Evolutionary conservation across 2,113 vertebrate species (phyloP).

Genomic region (Trichomycterus rosablanca): DNA sequence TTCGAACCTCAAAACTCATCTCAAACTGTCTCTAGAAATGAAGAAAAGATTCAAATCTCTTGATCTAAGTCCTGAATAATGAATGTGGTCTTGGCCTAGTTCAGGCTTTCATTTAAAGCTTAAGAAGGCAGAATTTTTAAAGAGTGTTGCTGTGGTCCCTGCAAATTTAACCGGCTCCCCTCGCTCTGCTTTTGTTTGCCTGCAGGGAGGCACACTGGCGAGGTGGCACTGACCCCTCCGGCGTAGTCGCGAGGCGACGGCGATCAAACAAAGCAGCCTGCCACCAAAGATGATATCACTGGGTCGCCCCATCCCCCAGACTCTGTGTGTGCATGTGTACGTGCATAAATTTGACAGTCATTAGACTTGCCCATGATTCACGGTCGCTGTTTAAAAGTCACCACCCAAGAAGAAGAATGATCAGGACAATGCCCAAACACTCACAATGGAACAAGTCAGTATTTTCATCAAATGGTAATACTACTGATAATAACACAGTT

Average conservation of each 20-base stretch:
- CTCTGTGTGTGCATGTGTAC: constrained; percentile 11
- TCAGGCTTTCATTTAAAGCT: constrained; percentile 17
- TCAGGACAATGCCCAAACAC: constrained; percentile 8
- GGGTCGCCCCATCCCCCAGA: constrained; percentile 31
- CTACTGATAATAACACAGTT: too few relatives aligned
- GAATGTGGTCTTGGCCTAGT: neutral
- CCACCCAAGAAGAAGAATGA: constrained; percentile 34
- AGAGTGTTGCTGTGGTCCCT: constrained; percentile 12
- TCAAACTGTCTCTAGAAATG: neutral
- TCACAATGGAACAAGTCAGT: neutral
- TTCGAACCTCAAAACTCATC: neutral
- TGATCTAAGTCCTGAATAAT: constrained; percentile 3
- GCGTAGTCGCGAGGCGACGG: constrained; percentile 24
- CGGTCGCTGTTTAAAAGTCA: constrained; percentile 23
- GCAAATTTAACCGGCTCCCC: constrained; percentile 39
- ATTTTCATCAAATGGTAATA: neutral
- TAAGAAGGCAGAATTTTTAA: constrained; percentile 32
- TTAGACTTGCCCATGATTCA: constrained; percentile 41
- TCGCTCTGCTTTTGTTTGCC: constrained; percentile 35
- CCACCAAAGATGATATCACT: constrained; percentile 39
- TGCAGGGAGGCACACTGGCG: constrained; percentile 25
- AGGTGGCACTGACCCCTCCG: constrained; percentile 25
- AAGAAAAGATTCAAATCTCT: neutral
- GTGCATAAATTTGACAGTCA: constrained; percentile 17
- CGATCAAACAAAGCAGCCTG: constrained; percentile 46